Evolutionary conservation across 1,140 invertebrate genomes (phyloP).

Genomic region (Pantala flavescens): DNA sequence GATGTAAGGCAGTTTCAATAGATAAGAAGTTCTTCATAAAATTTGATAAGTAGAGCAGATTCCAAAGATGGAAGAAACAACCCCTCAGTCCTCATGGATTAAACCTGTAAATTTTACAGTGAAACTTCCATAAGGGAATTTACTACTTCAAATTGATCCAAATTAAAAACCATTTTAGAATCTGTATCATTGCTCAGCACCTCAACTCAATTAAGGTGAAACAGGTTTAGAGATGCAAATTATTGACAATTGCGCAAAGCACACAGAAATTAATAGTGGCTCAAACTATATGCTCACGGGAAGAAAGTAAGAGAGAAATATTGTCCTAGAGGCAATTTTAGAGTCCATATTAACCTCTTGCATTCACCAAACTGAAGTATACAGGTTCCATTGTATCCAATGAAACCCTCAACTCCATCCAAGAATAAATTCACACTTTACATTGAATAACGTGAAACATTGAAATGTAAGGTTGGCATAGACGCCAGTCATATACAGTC

Average conservation of each 20-base stretch:
- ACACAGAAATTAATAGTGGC: background rate
- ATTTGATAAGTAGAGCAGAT: background rate
- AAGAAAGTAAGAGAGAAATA: background rate
- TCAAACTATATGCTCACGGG: background rate
- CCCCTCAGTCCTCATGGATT: background rate
- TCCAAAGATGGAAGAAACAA: background rate
- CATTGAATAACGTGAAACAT: background rate
- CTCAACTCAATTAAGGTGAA: background rate
- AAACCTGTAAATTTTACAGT: no score
- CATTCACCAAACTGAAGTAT: background rate
- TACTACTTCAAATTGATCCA: no score
- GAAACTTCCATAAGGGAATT: no score
- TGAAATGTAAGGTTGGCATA: background rate
- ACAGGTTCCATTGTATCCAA: background rate
- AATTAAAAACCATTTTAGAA: no score
- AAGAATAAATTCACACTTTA: background rate
- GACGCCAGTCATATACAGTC: background rate
- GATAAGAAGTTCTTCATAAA: background rate
- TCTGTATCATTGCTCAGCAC: background rate
- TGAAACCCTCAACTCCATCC: background rate
- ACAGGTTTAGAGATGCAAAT: background rate
- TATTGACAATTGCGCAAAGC: background rate
- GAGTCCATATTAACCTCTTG: background rate
- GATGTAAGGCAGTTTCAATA: background rate
- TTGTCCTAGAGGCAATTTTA: background rate